A percentile compares a stretch with the other conserved stretches of the same genome.
Conservation (phyloP, 2,113 vertebrate species). For the Neoarius graeffei region DNA sequence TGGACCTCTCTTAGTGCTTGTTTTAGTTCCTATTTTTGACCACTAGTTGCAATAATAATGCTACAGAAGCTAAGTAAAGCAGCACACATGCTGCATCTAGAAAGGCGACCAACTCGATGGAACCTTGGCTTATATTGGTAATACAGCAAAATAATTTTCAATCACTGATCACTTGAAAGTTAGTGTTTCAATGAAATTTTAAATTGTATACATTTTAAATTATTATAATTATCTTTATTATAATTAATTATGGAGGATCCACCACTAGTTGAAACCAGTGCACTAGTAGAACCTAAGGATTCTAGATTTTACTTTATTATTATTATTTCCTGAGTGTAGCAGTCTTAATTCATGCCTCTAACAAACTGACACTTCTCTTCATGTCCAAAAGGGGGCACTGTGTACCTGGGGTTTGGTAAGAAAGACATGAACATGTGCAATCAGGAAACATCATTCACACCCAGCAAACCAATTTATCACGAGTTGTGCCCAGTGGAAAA, state of each 20-base stretch:
- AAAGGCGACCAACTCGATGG: not conserved
- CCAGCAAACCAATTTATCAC: conserved; percentile 10
- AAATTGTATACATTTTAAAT: too few relatives aligned
- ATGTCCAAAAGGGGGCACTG: conserved; percentile 34
- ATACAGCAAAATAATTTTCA: too few relatives aligned
- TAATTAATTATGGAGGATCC: too few relatives aligned
- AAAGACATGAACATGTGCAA: not conserved
- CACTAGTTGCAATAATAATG: not conserved
- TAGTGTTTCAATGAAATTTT: too few relatives aligned
- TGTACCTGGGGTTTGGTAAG: not conserved
- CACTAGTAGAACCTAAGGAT: too few relatives aligned
- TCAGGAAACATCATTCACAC: not conserved
- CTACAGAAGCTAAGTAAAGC: not conserved
- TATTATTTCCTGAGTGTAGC: too few relatives aligned
- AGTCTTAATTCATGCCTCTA: not conserved
- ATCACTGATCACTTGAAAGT: too few relatives aligned
- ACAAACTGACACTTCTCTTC: not conserved
- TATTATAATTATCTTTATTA: too few relatives aligned
- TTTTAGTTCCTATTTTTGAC: too few relatives aligned
- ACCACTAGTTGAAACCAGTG: too few relatives aligned
- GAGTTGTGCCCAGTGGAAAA: conserved; percentile 21
- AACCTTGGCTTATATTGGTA: not conserved
- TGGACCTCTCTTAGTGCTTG: too few relatives aligned
- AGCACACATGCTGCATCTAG: not conserved
- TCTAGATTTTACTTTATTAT: too few relatives aligned